Evolutionary conservation across 2,888 invertebrate genomes (phyloP).

Genomic region (Sussaba pulchella): DNA sequence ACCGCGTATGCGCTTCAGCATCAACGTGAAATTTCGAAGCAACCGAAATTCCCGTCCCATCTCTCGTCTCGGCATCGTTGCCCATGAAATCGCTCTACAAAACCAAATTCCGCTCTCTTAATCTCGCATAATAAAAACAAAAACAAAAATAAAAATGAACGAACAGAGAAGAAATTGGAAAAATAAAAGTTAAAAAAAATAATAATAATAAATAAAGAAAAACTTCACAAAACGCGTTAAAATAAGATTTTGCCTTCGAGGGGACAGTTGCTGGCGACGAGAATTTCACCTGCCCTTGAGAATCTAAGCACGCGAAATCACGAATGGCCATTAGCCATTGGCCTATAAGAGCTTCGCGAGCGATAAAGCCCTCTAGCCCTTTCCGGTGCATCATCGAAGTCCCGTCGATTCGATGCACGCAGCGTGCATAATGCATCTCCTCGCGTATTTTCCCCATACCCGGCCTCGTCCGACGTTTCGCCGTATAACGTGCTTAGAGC

Average conservation of each 20-base stretch:
- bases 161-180: too few relatives aligned
- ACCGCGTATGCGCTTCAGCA: slow-evolving; percentile 14
- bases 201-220: too few relatives aligned
- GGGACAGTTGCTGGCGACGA: slow-evolving; percentile 74
- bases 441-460: slow-evolving; percentile 30
- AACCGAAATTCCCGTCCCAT: slow-evolving; percentile 15
- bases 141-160: slow-evolving; percentile 1
- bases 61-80: background rate
- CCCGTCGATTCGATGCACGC: slow-evolving; percentile 47
- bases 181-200: too few relatives aligned
- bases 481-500: slow-evolving; percentile 6
- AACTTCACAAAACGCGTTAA: slow-evolving; percentile 45
- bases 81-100: background rate
- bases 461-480: background rate
- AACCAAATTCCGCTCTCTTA: slow-evolving; percentile 16
- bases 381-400: slow-evolving; percentile 59
- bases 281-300: slow-evolving; percentile 76
- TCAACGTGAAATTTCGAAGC: slow-evolving; percentile 48
- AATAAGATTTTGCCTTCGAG: slow-evolving; percentile 76
- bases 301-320: slow-evolving; percentile 80
- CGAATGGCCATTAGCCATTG: slow-evolving; percentile 76
- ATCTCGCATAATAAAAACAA: slow-evolving; percentile 3
- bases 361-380: slow-evolving; percentile 58
- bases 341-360: slow-evolving; percentile 25
- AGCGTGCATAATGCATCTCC: slow-evolving; percentile 59